A percentile compares a stretch with the other conserved stretches of the same genome.
phyloP scores from a whole-genome alignment of 2,113 vertebrate genomes.

The Chionomys nivalis region DNA sequence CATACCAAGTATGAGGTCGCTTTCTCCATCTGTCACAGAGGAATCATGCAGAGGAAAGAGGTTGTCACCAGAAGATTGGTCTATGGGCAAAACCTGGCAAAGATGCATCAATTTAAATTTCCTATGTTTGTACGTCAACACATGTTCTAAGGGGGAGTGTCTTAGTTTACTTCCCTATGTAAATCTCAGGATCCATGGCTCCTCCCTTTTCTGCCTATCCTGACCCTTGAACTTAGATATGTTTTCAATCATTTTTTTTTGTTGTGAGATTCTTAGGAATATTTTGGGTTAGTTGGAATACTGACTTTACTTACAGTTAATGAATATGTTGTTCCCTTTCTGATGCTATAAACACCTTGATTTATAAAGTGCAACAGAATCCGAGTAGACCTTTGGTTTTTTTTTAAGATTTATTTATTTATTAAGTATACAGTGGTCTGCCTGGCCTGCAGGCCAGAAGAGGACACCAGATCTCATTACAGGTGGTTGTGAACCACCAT shows the following conservation, averaged over 20 bases:
- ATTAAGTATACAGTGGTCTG: too few relatives aligned
- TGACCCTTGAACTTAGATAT: neutral
- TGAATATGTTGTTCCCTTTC: neutral
- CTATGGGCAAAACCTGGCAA: neutral
- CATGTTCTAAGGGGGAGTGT: neutral
- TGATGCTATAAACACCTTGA: neutral
- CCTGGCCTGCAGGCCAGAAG: too few relatives aligned
- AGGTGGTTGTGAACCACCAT: too few relatives aligned
- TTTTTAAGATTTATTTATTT: too few relatives aligned
- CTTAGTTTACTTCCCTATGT: neutral
- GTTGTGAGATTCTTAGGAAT: neutral
- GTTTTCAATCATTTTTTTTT: neutral
- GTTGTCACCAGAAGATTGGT: neutral
- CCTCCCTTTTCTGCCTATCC: neutral
- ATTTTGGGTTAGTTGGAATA: neutral
- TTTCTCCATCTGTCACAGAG: neutral
- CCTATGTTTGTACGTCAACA: neutral
- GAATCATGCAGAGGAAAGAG: neutral
- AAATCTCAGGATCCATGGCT: neutral
- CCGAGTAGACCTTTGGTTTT: neutral
- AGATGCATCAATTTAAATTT: neutral
- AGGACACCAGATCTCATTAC: too few relatives aligned
- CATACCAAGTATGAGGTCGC: neutral
- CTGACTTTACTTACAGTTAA: conserved; percentile 21
- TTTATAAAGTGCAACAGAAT: conserved; percentile 1